phyloP scores from a whole-genome alignment of 2,113 vertebrate species.

The Pseudolaguvia tuberculata region DNA sequence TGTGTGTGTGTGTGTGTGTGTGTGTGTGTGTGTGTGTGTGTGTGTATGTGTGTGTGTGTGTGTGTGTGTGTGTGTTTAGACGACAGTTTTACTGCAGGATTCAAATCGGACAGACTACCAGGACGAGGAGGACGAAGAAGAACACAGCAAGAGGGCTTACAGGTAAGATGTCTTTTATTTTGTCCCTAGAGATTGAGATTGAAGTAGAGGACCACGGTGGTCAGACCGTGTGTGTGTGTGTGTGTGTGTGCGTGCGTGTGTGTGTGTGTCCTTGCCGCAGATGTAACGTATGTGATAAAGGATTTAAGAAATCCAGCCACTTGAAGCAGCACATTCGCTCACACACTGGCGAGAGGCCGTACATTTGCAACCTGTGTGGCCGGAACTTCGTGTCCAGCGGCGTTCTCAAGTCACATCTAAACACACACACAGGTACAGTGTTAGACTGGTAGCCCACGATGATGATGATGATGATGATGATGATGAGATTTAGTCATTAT shows the following conservation, averaged over 20 bases:
- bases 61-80: slow-evolving; percentile 64
- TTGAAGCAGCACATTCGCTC: slow-evolving; percentile 95
- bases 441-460: neutral
- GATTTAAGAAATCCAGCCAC: slow-evolving; percentile 97
- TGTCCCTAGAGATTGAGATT: too few relatives aligned
- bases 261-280: slow-evolving; percentile 58
- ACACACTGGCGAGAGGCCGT: slow-evolving; percentile 96
- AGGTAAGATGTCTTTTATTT: slow-evolving; percentile 64
- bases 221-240: too few relatives aligned
- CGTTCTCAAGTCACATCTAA: slow-evolving; percentile 94
- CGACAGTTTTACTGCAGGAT: slow-evolving; percentile 83
- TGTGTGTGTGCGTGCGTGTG: too few relatives aligned
- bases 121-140: slow-evolving; percentile 87
- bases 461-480: neutral
- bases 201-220: neutral
- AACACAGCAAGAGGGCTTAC: slow-evolving; percentile 84
- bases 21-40: too few relatives aligned
- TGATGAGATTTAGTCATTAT: neutral
- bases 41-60: slow-evolving; percentile 6
- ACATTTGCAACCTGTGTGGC: slow-evolving; percentile 85
- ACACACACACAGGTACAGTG: slow-evolving; percentile 88
- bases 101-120: slow-evolving; percentile 78
- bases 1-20: too few relatives aligned
- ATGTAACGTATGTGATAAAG: slow-evolving; percentile 88
- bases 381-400: slow-evolving; percentile 91